Evolutionary conservation across 2,113 vertebrate species (phyloP), one percentile per base, ranked within the genome.

Genomic region (Odocoileus virginianus): DNA sequence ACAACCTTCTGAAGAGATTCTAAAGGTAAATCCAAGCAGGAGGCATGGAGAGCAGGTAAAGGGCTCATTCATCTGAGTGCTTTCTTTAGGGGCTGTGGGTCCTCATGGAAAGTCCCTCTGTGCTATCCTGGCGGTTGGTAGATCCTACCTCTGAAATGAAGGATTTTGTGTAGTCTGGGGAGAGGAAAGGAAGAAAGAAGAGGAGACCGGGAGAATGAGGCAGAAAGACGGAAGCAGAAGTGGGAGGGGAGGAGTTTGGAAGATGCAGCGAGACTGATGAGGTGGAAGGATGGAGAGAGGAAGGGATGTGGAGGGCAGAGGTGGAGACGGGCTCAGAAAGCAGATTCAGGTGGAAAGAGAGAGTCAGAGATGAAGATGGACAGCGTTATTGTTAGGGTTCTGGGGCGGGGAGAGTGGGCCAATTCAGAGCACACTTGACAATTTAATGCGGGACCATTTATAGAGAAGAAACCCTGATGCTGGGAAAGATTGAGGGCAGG

Each of bases 361-460:
- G 40, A 9, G 40, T 17, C 7, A 0, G 36, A 54, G 25, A 13
- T 0, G n/a, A 23, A 10, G 36, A 6, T 1, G 16, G 76, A 14
- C 25, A 7, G 28, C 0, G 7, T 12, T 14, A 0, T 11, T 21
- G 8, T 36, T 4, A 21, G 76, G 55, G 40, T 21, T n/a, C 6
- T 27, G 10, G 36, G 27, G 61, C 11, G 21, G 84, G 12, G 43
- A 61, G 43, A 7, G 28, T 9, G 40, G 23, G 50, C n/a, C 21
- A 50, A 13, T 13, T 54, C 64, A 30, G 40, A 43, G 50, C n/a
- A 3, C 1, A 1, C 47, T 23, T 9, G 16, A 9, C 3, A 50
- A 5, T 15, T n/a, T 64, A 7, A 64, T 15, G 19, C 0, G 50
- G n/a, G n/a, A 52, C 23, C 23, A 2, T 33, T 25, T 13, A 25